Evolutionary conservation across 2,888 invertebrate genomes (phyloP).

Genomic region (Lamellibrachia columna): DNA sequence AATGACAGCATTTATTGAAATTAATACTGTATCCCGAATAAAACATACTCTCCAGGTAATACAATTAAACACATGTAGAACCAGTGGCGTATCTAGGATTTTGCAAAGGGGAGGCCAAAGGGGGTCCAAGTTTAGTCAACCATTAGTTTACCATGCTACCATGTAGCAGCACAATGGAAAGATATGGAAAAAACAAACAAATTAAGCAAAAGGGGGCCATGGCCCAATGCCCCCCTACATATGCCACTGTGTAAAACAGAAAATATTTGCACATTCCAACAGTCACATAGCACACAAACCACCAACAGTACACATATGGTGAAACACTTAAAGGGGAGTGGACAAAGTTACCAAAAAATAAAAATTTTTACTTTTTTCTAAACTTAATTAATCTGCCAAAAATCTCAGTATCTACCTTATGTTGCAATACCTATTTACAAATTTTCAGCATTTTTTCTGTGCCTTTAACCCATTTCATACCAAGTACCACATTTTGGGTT

Average conservation of each 20-base stretch:
- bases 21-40: not conserved
- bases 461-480: not conserved
- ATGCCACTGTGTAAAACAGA: not conserved
- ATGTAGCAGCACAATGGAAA: too few relatives aligned
- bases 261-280: not conserved
- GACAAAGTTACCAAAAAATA: conserved; percentile 16
- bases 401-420: not conserved
- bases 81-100: too few relatives aligned
- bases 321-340: not conserved
- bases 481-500: too few relatives aligned
- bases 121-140: too few relatives aligned
- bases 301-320: not conserved
- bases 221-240: too few relatives aligned
- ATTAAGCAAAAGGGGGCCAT: too few relatives aligned
- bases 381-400: not conserved
- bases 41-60: too few relatives aligned
- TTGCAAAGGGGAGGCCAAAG: too few relatives aligned
- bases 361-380: not conserved
- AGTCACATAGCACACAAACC: not conserved
- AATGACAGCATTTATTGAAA: not conserved
- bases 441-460: not conserved
- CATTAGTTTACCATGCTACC: too few relatives aligned
- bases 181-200: too few relatives aligned
- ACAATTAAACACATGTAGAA: too few relatives aligned
- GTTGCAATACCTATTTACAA: not conserved